A percentile compares a stretch with the other conserved stretches of the same genome.
These are phyloP conservation scores for Porites evermanni DNA, from an alignment of 92 coral and sea anemone genomes.

Conservation along the genomic window DNA sequence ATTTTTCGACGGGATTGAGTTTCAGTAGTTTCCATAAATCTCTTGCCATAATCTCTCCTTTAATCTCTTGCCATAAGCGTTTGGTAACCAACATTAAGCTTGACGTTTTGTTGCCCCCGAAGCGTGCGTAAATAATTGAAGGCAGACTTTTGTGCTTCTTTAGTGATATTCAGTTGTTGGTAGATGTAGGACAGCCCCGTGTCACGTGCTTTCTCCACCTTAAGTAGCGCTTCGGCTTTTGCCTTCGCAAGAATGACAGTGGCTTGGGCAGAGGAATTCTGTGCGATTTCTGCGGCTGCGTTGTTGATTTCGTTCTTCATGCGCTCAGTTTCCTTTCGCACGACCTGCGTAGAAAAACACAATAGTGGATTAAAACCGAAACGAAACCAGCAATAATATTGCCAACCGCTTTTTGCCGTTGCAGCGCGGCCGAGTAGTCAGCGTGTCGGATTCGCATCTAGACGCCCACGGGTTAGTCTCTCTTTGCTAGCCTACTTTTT, in stretches of 20 bases:
- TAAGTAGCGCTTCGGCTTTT: conserved; percentile 75
- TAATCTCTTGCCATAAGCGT: conserved; percentile 68
- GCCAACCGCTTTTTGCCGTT: too few relatives aligned
- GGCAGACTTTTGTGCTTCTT: conserved; percentile 72
- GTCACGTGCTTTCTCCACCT: conserved; percentile 83
- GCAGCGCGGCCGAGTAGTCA: too few relatives aligned
- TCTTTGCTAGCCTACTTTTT: too few relatives aligned
- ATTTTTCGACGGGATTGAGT: too few relatives aligned
- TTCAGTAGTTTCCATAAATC: not conserved
- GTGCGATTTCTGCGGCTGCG: conserved; percentile 80
- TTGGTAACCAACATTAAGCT: conserved; percentile 67
- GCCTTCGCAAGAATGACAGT: conserved; percentile 83
- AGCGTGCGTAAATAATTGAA: conserved; percentile 84
- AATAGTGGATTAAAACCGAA: not conserved
- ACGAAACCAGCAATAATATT: too few relatives aligned
- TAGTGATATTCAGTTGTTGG: conserved; percentile 55
- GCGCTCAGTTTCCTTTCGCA: conserved; percentile 84
- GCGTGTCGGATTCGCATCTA: too few relatives aligned
- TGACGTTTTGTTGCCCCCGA: conserved; percentile 66
- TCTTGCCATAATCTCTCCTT: not conserved
- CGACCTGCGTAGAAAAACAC: conserved; percentile 62
- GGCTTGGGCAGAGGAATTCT: conserved; percentile 81
- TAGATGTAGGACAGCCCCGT: conserved; percentile 72
- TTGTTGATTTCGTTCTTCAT: conserved; percentile 73
- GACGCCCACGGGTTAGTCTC: too few relatives aligned